phyloP scores from a whole-genome alignment of 1,140 invertebrate species.

The Pristionchus pacificus region DNA sequence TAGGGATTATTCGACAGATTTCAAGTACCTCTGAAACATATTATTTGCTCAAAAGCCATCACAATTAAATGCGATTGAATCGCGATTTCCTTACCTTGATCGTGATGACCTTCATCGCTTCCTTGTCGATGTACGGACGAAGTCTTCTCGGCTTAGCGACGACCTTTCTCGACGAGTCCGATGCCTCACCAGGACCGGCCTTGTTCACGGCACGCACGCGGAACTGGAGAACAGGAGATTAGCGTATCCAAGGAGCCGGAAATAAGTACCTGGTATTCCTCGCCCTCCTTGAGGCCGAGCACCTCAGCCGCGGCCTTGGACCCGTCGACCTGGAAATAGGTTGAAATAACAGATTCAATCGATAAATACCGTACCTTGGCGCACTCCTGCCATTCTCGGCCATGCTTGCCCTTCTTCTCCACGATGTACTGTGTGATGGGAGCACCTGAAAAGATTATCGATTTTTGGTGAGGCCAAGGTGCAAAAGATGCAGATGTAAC shows the following conservation, averaged over 20 bases:
- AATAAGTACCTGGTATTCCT: constrained; percentile 90
- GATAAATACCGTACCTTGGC: constrained; percentile 65
- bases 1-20: no score
- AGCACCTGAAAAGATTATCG: constrained; percentile 67
- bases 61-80: neutral
- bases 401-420: constrained; percentile 94
- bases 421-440: constrained; percentile 89
- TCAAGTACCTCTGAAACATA: no score
- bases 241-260: no score
- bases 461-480: constrained; percentile 65
- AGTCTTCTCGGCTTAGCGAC: constrained; percentile 86
- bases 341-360: neutral
- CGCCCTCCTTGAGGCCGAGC: constrained; percentile 83
- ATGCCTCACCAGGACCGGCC: constrained; percentile 76
- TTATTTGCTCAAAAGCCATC: neutral
- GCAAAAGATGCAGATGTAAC: constrained; percentile 18
- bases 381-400: constrained; percentile 80
- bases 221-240: neutral
- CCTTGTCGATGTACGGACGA: constrained; percentile 85
- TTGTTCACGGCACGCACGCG: constrained; percentile 75
- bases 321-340: neutral
- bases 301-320: constrained; percentile 70
- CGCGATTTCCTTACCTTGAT: constrained; percentile 67
- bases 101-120: constrained; percentile 75
- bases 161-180: constrained; percentile 83